These are phyloP conservation scores for Leuciscus waleckii DNA, from an alignment of 2,797 vertebrate genomes.

Conservation along the genomic window DNA sequence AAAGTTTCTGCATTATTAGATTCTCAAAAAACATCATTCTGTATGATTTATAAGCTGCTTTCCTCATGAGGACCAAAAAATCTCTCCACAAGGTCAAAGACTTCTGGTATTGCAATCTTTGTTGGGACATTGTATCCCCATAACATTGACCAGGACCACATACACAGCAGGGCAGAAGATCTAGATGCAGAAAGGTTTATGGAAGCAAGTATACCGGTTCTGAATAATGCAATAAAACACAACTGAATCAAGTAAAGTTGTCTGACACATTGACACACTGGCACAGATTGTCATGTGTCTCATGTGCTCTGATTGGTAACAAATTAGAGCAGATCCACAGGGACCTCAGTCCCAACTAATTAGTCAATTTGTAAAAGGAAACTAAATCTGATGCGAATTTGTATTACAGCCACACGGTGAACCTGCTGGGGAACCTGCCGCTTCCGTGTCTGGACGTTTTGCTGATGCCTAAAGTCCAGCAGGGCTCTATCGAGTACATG, in stretches of 20 bases:
- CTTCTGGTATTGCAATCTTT: no score
- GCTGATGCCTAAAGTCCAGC: conserved; percentile 83
- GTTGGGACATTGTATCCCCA: background rate
- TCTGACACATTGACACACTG: conserved; percentile 26
- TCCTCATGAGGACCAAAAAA: background rate
- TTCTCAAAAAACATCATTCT: background rate
- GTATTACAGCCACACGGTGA: conserved; percentile 83
- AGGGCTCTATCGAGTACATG: conserved; percentile 88
- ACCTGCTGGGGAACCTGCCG: conserved; percentile 90
- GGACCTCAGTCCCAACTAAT: conserved; percentile 20
- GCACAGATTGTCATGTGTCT: conserved; percentile 7
- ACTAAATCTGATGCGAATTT: conserved; percentile 13
- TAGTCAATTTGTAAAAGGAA: conserved; percentile 4
- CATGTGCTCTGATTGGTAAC: conserved; percentile 10
- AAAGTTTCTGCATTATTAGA: background rate
- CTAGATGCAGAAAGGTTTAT: background rate
- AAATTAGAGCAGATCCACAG: conserved; percentile 33
- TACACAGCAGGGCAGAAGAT: background rate
- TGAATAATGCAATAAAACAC: background rate
- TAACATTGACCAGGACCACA: background rate
- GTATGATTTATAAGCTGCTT: background rate
- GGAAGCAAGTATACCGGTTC: background rate
- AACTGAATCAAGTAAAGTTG: background rate
- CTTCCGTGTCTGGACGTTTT: conserved; percentile 89
- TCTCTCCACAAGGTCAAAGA: no score